A percentile compares a stretch with the other conserved stretches of the same genome.
Evolutionary conservation across 1,140 invertebrate species (phyloP).

Genomic region (Habropoda laboriosa): DNA sequence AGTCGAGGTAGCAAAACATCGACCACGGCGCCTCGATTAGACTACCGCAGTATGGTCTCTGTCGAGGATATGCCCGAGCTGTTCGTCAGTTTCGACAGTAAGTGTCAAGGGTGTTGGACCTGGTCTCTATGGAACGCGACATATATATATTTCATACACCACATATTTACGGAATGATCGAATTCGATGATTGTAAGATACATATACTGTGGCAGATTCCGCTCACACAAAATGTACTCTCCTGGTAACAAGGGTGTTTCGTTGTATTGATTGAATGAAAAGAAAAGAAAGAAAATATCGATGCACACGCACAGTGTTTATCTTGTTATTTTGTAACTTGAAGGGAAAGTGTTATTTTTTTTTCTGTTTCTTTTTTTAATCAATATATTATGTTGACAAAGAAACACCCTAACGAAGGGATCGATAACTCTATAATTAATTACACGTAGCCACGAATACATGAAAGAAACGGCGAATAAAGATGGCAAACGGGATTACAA

Average conservation of each 20-base stretch:
- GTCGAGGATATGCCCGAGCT: conserved; percentile 97
- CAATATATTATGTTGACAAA: neutral
- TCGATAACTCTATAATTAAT: conserved; percentile 18
- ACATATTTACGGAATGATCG: conserved; percentile 53
- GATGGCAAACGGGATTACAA: conserved; percentile 47
- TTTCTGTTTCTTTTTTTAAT: no score
- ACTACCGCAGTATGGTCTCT: conserved; percentile 95
- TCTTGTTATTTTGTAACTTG: no score
- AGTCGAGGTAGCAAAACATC: conserved; percentile 83
- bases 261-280: neutral
- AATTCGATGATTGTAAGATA: conserved; percentile 37
- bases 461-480: conserved; percentile 25
- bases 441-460: conserved; percentile 24
- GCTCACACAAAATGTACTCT: conserved; percentile 28
- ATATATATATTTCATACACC: conserved; percentile 42
- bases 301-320: no score
- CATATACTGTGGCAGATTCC: conserved; percentile 36
- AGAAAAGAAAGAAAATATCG: no score
- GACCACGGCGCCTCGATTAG: conserved; percentile 87
- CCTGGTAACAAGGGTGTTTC: conserved; percentile 4
- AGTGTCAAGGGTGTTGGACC: conserved; percentile 79
- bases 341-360: neutral
- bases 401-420: conserved; percentile 6
- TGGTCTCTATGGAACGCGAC: neutral
- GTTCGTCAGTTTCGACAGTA: conserved; percentile 96